Base-by-base conservation (phyloP, 2,888 invertebrate species). In the Nyleta sp. region DNA sequence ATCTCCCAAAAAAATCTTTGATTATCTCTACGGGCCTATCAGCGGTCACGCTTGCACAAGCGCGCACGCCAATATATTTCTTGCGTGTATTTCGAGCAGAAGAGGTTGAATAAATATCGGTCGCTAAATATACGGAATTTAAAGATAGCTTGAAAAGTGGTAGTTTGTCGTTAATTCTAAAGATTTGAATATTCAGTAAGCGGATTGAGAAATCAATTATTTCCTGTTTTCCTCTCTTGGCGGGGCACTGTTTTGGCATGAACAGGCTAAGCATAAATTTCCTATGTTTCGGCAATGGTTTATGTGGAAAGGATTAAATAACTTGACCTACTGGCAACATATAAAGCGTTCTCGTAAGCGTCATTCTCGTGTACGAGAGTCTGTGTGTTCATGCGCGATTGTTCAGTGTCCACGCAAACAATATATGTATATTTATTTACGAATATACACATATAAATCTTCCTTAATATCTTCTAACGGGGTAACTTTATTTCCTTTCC, bases 301-400 rank as follows among this genome's bases (percentile, higher is more conserved):
- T 87, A 89, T 87, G 86, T 85, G 82, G 80, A 81, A 79, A 82
- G 88, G 87, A 88, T 90, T 89, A 90, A 89, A 90, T 90, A 90
- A 90, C 90, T 90, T 89, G 89, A 89, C 89, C 90, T 87, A 84
- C 84, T 87, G 83, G 89, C 85, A 84, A 88, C 89, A 87, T 87
- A 88, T 90, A 87, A 88, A 83, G 78, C 77, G 72, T 77, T 46
- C 74, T 72, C 48, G 68, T 62, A 53, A 55, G 74, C 74, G 48
- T 74, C 74, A 74, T 74, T 67, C 53, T 44, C 64, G 71, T 68
- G 42, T 46, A 57, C 22, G 52, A 44, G 48, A 31, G 67, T 60
- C 57, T 22, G 42, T 60, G 60, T 74, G 60, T 74, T 60, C 50
- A 67, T 74, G 59, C 52, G 31, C 59, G 53, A 65, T 60, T 67